Conservation (phyloP, 2,113 vertebrate species). For the Prionailurus bengalensis region DNA sequence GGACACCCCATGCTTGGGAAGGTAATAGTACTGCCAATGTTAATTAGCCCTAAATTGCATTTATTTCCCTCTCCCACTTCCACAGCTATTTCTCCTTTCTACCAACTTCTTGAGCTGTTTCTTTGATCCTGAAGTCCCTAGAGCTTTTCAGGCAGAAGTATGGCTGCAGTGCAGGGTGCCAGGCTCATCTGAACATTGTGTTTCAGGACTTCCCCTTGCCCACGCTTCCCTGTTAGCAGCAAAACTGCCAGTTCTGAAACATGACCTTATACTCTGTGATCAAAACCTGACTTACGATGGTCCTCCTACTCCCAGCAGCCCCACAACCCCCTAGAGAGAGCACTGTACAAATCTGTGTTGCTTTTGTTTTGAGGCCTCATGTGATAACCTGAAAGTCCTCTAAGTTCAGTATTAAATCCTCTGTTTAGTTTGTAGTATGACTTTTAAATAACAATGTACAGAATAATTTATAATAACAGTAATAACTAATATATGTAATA, state of each 20-base stretch:
- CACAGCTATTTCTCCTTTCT: neutral
- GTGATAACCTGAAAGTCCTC: neutral
- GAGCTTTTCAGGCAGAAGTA: neutral
- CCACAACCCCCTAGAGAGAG: neutral
- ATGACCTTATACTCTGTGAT: neutral
- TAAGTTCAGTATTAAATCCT: neutral
- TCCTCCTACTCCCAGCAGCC: neutral
- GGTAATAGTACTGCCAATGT: neutral
- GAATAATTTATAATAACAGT: neutral
- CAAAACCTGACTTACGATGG: neutral
- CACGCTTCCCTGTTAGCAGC: neutral
- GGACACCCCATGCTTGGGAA: neutral
- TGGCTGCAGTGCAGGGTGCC: neutral
- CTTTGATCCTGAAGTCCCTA: conserved; percentile 18
- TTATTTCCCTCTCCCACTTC: neutral
- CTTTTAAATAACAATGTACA: neutral
- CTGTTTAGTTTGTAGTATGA: neutral
- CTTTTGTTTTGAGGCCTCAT: conserved; percentile 20
- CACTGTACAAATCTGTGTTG: neutral
- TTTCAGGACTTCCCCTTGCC: neutral
- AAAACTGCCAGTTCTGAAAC: conserved; percentile 25
- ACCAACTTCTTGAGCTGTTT: neutral
- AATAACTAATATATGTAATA: neutral
- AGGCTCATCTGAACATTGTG: neutral
- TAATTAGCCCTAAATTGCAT: neutral